Conservation (phyloP, 2,888 invertebrate genomes). For the Athalia cordata region DNA sequence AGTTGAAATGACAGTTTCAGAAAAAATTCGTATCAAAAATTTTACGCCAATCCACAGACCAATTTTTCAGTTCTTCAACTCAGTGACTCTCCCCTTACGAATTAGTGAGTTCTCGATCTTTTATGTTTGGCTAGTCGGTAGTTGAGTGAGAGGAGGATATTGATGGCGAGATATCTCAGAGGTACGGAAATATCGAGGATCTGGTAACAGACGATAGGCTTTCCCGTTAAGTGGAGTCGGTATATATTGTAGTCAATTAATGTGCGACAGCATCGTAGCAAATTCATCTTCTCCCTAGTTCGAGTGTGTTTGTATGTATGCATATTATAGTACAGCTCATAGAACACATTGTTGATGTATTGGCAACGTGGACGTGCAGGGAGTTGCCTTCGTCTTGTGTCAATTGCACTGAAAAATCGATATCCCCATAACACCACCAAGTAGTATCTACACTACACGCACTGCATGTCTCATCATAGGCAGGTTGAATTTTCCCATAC, state of each 20-base stretch:
- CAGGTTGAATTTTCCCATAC: neutral
- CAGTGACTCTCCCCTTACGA: too few relatives aligned
- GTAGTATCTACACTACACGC: neutral
- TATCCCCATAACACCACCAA: neutral
- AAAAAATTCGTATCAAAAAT: too few relatives aligned
- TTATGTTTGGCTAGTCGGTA: neutral
- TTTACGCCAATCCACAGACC: too few relatives aligned
- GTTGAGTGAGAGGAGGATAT: neutral
- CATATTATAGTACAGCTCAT: neutral
- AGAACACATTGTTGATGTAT: neutral
- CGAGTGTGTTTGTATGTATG: neutral
- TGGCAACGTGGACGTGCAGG: neutral
- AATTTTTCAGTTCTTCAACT: too few relatives aligned
- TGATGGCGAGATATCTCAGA: neutral
- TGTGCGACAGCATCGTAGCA: constrained; percentile 9
- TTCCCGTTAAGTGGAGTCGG: constrained; percentile 1
- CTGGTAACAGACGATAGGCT: neutral
- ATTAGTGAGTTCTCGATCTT: too few relatives aligned
- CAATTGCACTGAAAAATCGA: constrained; percentile 27
- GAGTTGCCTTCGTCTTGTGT: neutral
- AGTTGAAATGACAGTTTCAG: too few relatives aligned
- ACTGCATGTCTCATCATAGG: neutral
- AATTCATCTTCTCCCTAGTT: neutral
- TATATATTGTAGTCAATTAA: constrained; percentile 18
- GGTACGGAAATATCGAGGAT: neutral